Evolutionary conservation across 2,113 vertebrate species (phyloP), one percentile per base, ranked within the genome.

Genomic region (Anolis sagrei): DNA sequence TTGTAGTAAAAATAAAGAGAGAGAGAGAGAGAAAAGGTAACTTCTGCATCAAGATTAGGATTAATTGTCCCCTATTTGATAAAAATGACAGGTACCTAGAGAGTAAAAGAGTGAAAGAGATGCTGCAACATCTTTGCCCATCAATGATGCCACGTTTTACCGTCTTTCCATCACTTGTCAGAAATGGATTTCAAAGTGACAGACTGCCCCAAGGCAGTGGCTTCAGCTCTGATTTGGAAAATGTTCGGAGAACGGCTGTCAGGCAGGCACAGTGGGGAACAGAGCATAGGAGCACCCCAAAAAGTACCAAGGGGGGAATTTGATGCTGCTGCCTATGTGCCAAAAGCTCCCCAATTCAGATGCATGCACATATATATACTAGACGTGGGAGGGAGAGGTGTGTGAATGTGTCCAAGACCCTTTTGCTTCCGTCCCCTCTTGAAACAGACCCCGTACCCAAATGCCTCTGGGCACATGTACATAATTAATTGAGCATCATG

Each of bases 191-290:
- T 39, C 11, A 25, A 62, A 74, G 5, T 86, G 86, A 86, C 83
- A 32, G 18, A 0, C 0, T 23, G 83, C 81, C 54, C 69, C 49
- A 23, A 66, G 77, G 48, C 82, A 64, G 81, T 2, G 0, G 7
- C 10, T 49, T 16, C 2, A 16, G 9, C 70, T 2, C 54, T 21
- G 70, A 76, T 76, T 76, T 84, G 34, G 73, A 75, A 74, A 36
- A 62, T 83, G 79, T 73, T 74, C 51, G 21, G 9, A 5, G 21
- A 51, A 29, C 66, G 66, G 36, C 76, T 83, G 79, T 83, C 64
- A n/a, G 1, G 2, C 1, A 0, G 0, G 34, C 62, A 51, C 25
- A 66, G 0, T 0, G 0, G 75, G 1, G 2, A 48, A 23, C 19
- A 18, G 32, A 14, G 10, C 39, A 7, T 54, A 32, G 74, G 27